Percentiles rank a stretch among this genome's conserved stretches.
Evolutionary conservation across 2,797 vertebrate genomes (phyloP).

Genomic region (Gymnocypris eckloni): DNA sequence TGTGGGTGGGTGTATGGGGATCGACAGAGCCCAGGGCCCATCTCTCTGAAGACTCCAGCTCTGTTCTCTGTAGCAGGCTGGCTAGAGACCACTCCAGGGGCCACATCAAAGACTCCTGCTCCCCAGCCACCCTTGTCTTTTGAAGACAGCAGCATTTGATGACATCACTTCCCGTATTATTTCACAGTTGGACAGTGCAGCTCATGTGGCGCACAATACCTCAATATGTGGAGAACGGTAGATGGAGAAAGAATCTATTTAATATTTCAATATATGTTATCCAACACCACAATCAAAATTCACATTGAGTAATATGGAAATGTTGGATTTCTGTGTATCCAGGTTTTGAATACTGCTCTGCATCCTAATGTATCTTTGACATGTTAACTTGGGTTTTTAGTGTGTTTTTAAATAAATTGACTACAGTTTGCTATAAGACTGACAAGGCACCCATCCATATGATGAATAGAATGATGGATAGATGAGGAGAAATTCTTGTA

Average conservation of each 20-base stretch:
- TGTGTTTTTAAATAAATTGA: background rate
- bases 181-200: slow-evolving; percentile 62
- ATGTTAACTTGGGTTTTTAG: background rate
- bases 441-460: slow-evolving; percentile 1
- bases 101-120: slow-evolving; percentile 76
- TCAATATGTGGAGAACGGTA: slow-evolving; percentile 28
- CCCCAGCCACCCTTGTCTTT: slow-evolving; percentile 66
- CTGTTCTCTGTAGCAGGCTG: slow-evolving; percentile 72
- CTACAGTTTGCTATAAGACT: background rate
- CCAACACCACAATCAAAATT: slow-evolving; percentile 38
- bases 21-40: slow-evolving; percentile 65
- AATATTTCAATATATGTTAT: slow-evolving; percentile 27
- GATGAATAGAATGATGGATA: background rate
- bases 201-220: slow-evolving; percentile 59
- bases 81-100: slow-evolving; percentile 65
- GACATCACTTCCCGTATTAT: slow-evolving; percentile 74
- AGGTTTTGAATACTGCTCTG: slow-evolving; percentile 14
- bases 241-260: background rate
- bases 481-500: background rate
- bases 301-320: background rate
- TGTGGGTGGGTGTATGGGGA: slow-evolving; percentile 64
- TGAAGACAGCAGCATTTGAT: slow-evolving; percentile 77
- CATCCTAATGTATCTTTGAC: background rate
- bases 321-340: background rate
- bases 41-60: slow-evolving; percentile 73